Percentiles rank a stretch among this genome's conserved stretches.
phyloP scores from a whole-genome alignment of 2,797 vertebrate genomes.

The Furcifer pardalis region DNA sequence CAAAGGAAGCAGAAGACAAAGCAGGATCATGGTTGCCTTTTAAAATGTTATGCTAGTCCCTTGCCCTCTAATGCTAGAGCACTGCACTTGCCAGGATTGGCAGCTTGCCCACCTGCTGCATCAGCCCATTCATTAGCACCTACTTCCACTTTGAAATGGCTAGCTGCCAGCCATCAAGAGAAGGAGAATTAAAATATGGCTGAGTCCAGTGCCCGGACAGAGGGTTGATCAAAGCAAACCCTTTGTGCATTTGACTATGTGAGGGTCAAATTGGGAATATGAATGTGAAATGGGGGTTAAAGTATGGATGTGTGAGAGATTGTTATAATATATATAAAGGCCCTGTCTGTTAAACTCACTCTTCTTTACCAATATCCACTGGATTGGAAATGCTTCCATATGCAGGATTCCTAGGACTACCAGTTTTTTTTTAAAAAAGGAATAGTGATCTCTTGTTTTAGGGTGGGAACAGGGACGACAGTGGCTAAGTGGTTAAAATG shows the following conservation, averaged over 20 bases:
- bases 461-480: no score
- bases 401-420: not conserved
- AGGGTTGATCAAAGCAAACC: no score
- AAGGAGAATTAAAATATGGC: not conserved
- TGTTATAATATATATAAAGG: no score
- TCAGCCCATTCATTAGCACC: not conserved
- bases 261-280: no score
- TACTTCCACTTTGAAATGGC: not conserved
- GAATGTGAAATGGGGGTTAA: no score
- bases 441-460: no score
- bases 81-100: not conserved
- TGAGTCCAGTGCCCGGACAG: not conserved
- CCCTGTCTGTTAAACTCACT: no score
- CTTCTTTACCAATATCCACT: no score
- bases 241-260: no score
- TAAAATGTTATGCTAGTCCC: not conserved
- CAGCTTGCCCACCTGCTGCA: not conserved
- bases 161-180: not conserved
- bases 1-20: not conserved
- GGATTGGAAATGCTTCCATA: no score
- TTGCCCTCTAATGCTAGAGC: not conserved
- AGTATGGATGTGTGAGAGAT: no score
- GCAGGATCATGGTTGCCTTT: not conserved
- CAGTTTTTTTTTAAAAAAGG: not conserved
- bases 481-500: no score